phyloP scores from a whole-genome alignment of 1,140 invertebrate genomes.

The Dolichoris vasculosae region DNA sequence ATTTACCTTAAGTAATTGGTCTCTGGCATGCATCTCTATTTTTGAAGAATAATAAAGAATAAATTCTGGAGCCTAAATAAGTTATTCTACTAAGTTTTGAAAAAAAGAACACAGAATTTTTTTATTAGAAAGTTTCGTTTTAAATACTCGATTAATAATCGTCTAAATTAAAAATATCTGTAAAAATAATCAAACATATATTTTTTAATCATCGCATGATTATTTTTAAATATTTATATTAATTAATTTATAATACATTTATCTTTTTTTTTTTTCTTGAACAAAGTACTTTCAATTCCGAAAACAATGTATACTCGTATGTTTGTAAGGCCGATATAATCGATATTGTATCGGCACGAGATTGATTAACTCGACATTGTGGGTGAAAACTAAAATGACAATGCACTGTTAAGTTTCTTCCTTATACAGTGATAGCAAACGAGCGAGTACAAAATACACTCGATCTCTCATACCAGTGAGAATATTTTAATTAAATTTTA shows the following conservation, averaged over 20 bases:
- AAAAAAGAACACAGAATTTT: too few species aligned
- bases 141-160: too few species aligned
- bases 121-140: too few species aligned
- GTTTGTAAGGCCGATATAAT: background rate
- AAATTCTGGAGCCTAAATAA: too few species aligned
- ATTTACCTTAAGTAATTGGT: background rate
- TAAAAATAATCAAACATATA: too few species aligned
- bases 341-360: background rate
- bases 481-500: constrained; percentile 31
- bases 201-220: too few species aligned
- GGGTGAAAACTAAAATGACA: background rate
- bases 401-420: background rate
- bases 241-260: background rate
- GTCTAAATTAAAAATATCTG: background rate
- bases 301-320: background rate
- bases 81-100: too few species aligned
- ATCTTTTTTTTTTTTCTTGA: background rate
- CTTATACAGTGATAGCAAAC: background rate
- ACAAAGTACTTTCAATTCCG: background rate
- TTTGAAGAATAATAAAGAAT: too few species aligned
- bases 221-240: background rate
- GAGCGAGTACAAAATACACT: background rate
- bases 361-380: constrained; percentile 6
- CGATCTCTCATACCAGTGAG: background rate
- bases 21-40: background rate